Conservation (phyloP, 2,113 vertebrate genomes). For the Nettapus auritus region DNA sequence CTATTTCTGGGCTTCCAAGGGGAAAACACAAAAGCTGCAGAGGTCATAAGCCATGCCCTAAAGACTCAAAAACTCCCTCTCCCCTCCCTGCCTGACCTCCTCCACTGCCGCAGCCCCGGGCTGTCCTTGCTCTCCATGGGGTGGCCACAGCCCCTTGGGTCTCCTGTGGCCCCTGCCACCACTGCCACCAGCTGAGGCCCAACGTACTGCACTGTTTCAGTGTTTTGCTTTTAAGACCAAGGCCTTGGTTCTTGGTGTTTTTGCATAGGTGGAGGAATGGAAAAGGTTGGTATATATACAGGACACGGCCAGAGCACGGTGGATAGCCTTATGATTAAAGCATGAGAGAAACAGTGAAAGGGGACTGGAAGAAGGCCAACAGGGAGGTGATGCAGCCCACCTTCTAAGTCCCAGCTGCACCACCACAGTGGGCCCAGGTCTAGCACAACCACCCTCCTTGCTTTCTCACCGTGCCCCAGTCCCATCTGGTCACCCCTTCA, state of each 20-base stretch:
- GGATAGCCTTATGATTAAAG: background rate
- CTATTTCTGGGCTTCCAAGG: background rate
- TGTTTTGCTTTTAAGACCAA: background rate
- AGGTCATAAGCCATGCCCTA: background rate
- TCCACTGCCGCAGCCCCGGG: too few species aligned
- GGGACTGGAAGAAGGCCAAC: background rate
- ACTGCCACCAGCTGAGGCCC: background rate
- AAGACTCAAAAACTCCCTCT: background rate
- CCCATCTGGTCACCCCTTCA: background rate
- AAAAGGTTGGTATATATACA: background rate
- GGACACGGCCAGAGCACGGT: background rate
- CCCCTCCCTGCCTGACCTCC: too few species aligned
- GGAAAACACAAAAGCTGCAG: background rate
- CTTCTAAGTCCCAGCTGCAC: background rate
- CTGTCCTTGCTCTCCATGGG: rapidly evolving
- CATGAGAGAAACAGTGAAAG: background rate
- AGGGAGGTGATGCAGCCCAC: background rate
- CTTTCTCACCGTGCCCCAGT: background rate
- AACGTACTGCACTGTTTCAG: background rate
- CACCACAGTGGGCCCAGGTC: background rate
- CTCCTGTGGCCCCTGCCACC: background rate
- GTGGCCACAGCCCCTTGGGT: background rate
- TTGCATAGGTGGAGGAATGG: background rate
- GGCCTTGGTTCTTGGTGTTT: background rate
- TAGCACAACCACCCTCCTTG: background rate